Conservation (phyloP, 2,888 invertebrate genomes). For the Erpobdella octoculata region DNA sequence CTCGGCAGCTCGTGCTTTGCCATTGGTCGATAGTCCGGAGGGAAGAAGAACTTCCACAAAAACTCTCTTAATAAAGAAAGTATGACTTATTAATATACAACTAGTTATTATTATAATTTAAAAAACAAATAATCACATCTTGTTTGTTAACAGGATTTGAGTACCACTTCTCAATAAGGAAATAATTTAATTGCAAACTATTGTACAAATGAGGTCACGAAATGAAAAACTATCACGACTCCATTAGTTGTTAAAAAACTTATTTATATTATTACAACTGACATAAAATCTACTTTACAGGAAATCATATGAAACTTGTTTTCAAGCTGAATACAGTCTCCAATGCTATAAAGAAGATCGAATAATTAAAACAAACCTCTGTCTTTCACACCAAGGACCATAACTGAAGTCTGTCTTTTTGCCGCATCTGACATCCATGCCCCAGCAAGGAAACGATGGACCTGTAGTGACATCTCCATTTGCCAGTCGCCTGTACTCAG, state of each 20-base stretch:
- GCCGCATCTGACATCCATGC: slow-evolving; percentile 74
- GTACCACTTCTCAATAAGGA: too few species aligned
- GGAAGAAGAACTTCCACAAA: slow-evolving; percentile 90
- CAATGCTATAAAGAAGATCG: too few species aligned
- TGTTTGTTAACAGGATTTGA: too few species aligned
- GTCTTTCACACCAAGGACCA: slow-evolving; percentile 97
- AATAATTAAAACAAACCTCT: slow-evolving; percentile 58
- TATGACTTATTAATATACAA: too few species aligned
- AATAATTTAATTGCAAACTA: too few species aligned
- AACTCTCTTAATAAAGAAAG: slow-evolving; percentile 68
- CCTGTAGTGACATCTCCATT: slow-evolving; percentile 76
- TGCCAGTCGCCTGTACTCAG: slow-evolving; percentile 76
- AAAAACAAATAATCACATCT: too few species aligned
- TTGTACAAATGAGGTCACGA: too few species aligned
- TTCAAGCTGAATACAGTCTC: too few species aligned
- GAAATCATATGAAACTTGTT: background rate
- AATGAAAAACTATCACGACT: too few species aligned
- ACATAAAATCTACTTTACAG: background rate
- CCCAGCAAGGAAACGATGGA: slow-evolving; percentile 81
- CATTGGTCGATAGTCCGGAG: slow-evolving; percentile 50
- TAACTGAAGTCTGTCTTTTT: slow-evolving; percentile 87
- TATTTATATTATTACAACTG: background rate
- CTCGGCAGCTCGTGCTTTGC: slow-evolving; percentile 68
- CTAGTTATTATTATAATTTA: too few species aligned
- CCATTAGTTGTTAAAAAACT: too few species aligned